Conservation (phyloP, 2,888 invertebrate species). For the Bibio marci region DNA sequence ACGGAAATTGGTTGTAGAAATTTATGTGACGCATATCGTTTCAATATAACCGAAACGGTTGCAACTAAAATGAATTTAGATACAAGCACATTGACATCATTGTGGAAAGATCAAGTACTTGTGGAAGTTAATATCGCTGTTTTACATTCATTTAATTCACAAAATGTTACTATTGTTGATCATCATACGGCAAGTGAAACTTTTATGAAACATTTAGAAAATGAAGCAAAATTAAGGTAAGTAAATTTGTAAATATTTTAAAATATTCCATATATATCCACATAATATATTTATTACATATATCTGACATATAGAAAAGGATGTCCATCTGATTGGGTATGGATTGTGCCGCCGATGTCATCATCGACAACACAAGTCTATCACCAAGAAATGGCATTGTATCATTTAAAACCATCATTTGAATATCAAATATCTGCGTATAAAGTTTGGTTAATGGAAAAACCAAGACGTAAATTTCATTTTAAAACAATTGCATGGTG, state of each 20-base stretch:
- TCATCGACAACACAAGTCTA: slow-evolving; percentile 64
- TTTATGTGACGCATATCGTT: slow-evolving; percentile 71
- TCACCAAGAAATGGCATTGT: slow-evolving; percentile 78
- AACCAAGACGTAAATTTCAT: slow-evolving; percentile 77
- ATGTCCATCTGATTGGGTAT: slow-evolving; percentile 48
- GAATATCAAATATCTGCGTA: slow-evolving; percentile 90
- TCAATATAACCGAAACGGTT: slow-evolving; percentile 81
- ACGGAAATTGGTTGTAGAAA: slow-evolving; percentile 90
- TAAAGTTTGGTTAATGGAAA: slow-evolving; percentile 88
- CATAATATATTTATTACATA: neutral
- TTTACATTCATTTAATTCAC: slow-evolving; percentile 71
- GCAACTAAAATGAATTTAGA: slow-evolving; percentile 78
- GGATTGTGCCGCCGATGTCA: slow-evolving; percentile 52
- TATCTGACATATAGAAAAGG: slow-evolving; percentile 25
- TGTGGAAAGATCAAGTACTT: slow-evolving; percentile 88
- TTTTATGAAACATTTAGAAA: slow-evolving; percentile 88
- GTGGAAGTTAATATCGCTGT: slow-evolving; percentile 87
- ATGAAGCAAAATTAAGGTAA: slow-evolving; percentile 64
- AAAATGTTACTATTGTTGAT: slow-evolving; percentile 85
- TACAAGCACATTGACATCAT: slow-evolving; percentile 62
- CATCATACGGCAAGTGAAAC: slow-evolving; percentile 91
- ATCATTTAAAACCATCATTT: slow-evolving; percentile 73
- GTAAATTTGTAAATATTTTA: no score
- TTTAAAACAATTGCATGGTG: slow-evolving; percentile 90
- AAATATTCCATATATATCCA: neutral